These are phyloP conservation scores for Rhynchotus rufescens DNA, from an alignment of 2,797 vertebrate species.

Conservation along the genomic window DNA sequence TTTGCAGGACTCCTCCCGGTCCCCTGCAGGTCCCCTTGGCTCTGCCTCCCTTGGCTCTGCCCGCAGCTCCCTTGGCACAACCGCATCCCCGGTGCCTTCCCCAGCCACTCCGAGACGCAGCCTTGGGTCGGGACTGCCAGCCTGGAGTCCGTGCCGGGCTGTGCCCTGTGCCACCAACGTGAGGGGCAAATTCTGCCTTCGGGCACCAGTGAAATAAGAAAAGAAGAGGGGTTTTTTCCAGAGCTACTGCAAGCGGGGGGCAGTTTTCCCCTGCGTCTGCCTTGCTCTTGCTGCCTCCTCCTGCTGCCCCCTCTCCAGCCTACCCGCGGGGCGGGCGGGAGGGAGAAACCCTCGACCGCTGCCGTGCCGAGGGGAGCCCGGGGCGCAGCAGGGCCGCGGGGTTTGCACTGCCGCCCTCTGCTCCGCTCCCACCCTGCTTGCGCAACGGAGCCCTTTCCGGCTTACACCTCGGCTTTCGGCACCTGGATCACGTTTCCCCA, in stretches of 20 bases:
- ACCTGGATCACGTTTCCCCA: neutral
- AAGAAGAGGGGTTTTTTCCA: neutral
- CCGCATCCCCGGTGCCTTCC: neutral
- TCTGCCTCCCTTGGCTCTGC: neutral
- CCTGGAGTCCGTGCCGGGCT: neutral
- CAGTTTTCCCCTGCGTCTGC: fast-evolving
- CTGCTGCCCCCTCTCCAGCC: neutral
- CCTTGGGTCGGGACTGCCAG: neutral
- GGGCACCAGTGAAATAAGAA: neutral
- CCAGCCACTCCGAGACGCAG: fast-evolving
- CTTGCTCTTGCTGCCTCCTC: neutral
- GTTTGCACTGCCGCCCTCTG: neutral
- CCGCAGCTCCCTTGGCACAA: neutral
- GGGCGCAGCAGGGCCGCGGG: fast-evolving
- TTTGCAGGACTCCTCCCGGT: neutral
- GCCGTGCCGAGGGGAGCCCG: neutral
- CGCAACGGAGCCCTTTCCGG: neutral
- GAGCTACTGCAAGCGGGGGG: fast-evolving
- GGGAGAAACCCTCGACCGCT: too few relatives aligned
- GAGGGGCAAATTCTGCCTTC: neutral
- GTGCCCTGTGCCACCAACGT: too few relatives aligned
- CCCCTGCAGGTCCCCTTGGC: neutral
- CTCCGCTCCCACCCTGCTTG: neutral
- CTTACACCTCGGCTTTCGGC: neutral
- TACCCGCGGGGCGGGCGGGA: too few relatives aligned